phyloP scores from a whole-genome alignment of 2,888 invertebrate species.

The Euzetes globulus region DNA sequence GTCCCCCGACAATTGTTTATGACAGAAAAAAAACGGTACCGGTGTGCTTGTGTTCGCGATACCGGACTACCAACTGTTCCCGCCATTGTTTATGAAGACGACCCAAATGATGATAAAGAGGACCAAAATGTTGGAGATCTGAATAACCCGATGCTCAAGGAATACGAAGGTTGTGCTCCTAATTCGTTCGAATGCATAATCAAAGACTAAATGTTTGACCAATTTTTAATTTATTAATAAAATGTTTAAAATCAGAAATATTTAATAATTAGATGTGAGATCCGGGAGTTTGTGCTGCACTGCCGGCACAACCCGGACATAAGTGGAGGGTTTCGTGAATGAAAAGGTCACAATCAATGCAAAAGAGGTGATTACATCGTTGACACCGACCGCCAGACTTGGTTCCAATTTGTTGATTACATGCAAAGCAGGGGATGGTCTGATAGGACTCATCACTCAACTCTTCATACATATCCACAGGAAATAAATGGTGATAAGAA shows the following conservation, averaged over 20 bases:
- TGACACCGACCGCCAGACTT: conserved; percentile 54
- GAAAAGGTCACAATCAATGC: conserved; percentile 90
- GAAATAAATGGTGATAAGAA: conserved; percentile 95
- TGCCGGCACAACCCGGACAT: conserved; percentile 80
- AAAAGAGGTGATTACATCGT: conserved; percentile 70
- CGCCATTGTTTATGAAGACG: conserved; percentile 30
- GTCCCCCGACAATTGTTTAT: conserved; percentile 74
- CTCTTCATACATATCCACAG: conserved; percentile 76
- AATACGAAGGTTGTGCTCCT: conserved; percentile 37
- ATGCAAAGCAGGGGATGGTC: conserved; percentile 55
- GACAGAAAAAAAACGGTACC: conserved; percentile 56
- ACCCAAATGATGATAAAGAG: neutral
- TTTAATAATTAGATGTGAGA: neutral
- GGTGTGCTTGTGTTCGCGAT: conserved; percentile 70
- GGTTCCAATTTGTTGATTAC: conserved; percentile 40
- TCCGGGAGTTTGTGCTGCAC: neutral
- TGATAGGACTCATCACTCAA: conserved; percentile 54
- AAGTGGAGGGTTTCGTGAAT: conserved; percentile 88
- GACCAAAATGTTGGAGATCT: conserved; percentile 28
- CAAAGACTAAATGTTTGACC: neutral
- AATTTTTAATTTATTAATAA: neutral
- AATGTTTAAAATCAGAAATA: neutral
- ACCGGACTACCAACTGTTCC: conserved; percentile 16
- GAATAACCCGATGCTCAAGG: conserved; percentile 31
- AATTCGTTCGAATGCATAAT: conserved; percentile 35